Conservation (phyloP, 2,113 vertebrate species). For the Corydoras maculifer region DNA sequence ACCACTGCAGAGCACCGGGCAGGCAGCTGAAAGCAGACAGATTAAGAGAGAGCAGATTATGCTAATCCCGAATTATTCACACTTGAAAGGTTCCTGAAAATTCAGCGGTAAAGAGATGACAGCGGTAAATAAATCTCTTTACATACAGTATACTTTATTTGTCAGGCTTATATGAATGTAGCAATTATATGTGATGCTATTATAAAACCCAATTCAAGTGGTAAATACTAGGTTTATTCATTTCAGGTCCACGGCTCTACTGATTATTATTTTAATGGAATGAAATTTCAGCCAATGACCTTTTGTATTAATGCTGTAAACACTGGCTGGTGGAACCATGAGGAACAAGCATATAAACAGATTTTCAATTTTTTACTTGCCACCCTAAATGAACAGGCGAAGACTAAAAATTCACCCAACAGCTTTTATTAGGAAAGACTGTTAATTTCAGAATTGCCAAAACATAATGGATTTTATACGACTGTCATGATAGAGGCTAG, state of each 20-base stretch:
- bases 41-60: slow-evolving; percentile 16
- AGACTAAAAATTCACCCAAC: not conserved
- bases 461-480: not conserved
- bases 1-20: slow-evolving; percentile 93
- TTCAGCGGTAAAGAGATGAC: not conserved
- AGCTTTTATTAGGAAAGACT: too few relatives aligned
- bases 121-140: not conserved
- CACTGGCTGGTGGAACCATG: not conserved
- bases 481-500: not conserved
- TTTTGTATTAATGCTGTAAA: too few relatives aligned
- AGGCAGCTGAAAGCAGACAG: slow-evolving; percentile 66
- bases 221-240: too few relatives aligned
- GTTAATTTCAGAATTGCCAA: not conserved
- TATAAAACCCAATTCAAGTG: too few relatives aligned
- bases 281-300: too few relatives aligned
- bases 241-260: too few relatives aligned
- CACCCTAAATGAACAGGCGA: not conserved
- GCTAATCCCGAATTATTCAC: too few relatives aligned
- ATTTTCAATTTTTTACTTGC: not conserved
- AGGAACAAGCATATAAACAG: not conserved
- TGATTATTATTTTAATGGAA: too few relatives aligned
- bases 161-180: not conserved
- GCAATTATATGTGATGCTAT: not conserved
- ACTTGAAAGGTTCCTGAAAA: too few relatives aligned
- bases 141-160: not conserved